Base-by-base conservation (phyloP, 2,797 vertebrate species). In the Acipenser oxyrinchus region DNA sequence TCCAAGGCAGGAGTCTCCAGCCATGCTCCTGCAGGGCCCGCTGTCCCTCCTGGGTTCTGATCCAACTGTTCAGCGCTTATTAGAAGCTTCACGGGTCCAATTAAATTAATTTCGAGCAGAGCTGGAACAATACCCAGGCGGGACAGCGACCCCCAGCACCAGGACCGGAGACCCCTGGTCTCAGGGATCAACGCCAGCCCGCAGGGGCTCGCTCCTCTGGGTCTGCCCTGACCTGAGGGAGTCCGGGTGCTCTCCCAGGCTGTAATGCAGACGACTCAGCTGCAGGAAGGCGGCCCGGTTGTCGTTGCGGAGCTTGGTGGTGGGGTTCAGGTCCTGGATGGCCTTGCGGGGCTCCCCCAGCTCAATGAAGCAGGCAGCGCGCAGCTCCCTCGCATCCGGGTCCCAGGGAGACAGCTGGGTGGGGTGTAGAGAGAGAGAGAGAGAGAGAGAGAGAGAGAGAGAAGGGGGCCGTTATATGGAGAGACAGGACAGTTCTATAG, bases 251-350 rank as follows among this genome's bases (percentile, higher is more conserved):
- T 91, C 85, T 1, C 92, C 92, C 6, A 91, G 79, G 74, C 78
- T 83, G 77, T 93, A 93, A 68, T 92, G 86, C 57, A 93, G 86
- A 66, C 69, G 67, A 82, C 91, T 90, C 70, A 93, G 89, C 75
- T 92, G 89, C 49, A 93, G 82, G 75, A 85, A 93, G 62, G 89
- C 90, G 0, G 86, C 88, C 1, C 91, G 85, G 84, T 93, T 93
- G 82, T 93, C 91, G 1, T 87, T 92, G 52, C 91, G 86, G 0
- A 93, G 83, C 63, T 84, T 80, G 0, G 89, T 87, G 1, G 92
- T 83, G 0, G 91, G 91, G 0, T 83, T 83, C 48, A 93, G 84
- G 60, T 93, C 92, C 81, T 86, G 84, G 77, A 93, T 90, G 74
- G 92, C 91, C 68, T 91, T 92, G 68, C 83, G 82, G 0, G 87